Evolutionary conservation across 2,113 vertebrate species (phyloP).

Genomic region (Mustelus asterias): DNA sequence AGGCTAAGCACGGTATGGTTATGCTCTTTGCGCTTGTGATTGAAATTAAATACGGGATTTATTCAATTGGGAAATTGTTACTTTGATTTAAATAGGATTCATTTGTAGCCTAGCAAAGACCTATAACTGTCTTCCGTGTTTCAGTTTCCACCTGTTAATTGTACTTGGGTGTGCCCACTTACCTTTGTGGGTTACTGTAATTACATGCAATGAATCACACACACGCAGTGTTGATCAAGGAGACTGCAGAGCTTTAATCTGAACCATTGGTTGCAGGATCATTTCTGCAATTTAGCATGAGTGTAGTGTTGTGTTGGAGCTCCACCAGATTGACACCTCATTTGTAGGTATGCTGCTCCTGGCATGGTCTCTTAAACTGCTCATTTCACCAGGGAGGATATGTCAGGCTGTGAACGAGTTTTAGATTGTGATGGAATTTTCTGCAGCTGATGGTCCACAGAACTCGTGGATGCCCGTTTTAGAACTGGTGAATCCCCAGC

Average conservation of each 20-base stretch:
- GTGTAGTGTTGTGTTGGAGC: neutral
- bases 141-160: neutral
- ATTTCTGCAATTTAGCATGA: too few species aligned
- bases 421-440: neutral
- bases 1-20: slow-evolving; percentile 88
- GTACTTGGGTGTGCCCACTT: neutral
- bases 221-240: too few species aligned
- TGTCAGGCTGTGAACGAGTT: neutral
- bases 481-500: neutral
- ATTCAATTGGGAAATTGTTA: neutral
- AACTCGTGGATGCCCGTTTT: neutral
- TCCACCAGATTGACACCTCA: neutral
- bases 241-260: too few species aligned
- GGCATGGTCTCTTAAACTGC: too few species aligned
- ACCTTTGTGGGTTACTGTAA: neutral
- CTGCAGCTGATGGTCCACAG: neutral
- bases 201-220: neutral
- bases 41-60: neutral
- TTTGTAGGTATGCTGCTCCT: too few species aligned
- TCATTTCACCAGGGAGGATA: neutral
- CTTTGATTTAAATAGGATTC: neutral
- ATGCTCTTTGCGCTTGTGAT: neutral
- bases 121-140: neutral
- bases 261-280: too few species aligned
- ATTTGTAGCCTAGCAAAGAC: neutral